A percentile compares a stretch with the other conserved stretches of the same genome.
Conservation (phyloP, 2,888 invertebrate genomes). For the Scotopteryx bipunctaria region DNA sequence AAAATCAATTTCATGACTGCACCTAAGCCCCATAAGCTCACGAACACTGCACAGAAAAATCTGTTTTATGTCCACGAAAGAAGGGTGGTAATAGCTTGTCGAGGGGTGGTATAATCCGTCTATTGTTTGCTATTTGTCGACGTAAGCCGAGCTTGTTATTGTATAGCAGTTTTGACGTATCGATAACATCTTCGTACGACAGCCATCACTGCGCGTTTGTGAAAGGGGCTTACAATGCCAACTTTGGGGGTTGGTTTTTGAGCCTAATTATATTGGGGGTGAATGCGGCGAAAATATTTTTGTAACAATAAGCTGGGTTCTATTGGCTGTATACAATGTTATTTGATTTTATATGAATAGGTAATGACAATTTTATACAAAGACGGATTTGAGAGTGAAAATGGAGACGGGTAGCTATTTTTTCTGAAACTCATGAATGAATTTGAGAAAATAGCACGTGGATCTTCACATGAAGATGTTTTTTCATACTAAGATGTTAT, state of each 20-base stretch:
- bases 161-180: conserved; percentile 49
- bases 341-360: conserved; percentile 17
- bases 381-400: neutral
- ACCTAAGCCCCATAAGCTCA: conserved; percentile 21
- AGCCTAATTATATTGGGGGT: conserved; percentile 36
- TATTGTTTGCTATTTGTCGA: conserved; percentile 42
- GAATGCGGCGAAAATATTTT: conserved; percentile 36
- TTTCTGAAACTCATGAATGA: neutral
- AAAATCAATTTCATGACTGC: conserved; percentile 25
- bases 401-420: neutral
- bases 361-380: conserved; percentile 13
- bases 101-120: conserved; percentile 39
- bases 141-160: conserved; percentile 54
- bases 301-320: conserved; percentile 32
- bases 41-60: conserved; percentile 6
- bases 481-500: too few species aligned
- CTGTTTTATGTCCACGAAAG: neutral
- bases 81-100: conserved; percentile 5
- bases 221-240: conserved; percentile 29
- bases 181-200: conserved; percentile 36
- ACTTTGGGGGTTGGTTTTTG: conserved; percentile 18
- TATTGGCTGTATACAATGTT: conserved; percentile 24
- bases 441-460: neutral
- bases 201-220: conserved; percentile 33
- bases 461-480: too few species aligned